These are phyloP conservation scores for Cephus pulcher DNA, from an alignment of 2,888 invertebrate genomes.

Conservation along the genomic window DNA sequence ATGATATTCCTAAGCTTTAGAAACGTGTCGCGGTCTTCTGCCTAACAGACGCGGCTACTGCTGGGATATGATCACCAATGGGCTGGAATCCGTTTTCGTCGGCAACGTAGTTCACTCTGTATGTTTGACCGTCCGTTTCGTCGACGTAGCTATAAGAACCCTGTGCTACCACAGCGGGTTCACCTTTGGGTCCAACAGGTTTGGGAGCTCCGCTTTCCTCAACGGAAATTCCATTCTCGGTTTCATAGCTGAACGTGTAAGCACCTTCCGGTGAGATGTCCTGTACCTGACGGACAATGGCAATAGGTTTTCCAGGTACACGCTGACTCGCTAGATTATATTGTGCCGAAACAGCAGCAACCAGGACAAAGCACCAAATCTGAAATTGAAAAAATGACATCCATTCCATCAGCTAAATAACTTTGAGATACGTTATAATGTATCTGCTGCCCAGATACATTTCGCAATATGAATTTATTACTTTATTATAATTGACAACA, in stretches of 20 bases:
- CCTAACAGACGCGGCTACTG: constrained; percentile 19
- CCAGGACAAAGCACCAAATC: constrained; percentile 28
- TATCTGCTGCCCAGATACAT: background rate
- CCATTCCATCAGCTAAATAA: background rate
- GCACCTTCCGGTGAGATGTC: constrained; percentile 32
- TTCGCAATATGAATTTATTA: background rate
- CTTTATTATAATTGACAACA: background rate
- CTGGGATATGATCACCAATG: constrained; percentile 35
- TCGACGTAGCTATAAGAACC: constrained; percentile 25
- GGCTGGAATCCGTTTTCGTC: constrained; percentile 38
- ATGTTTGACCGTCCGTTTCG: constrained; percentile 19
- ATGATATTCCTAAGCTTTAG: background rate
- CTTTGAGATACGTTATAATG: background rate
- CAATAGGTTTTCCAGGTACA: constrained; percentile 11
- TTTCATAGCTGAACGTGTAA: constrained; percentile 30
- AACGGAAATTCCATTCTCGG: constrained; percentile 31
- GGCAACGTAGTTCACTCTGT: constrained; percentile 25
- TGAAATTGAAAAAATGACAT: background rate
- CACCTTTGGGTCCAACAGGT: constrained; percentile 21
- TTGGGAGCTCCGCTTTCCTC: constrained; percentile 27
- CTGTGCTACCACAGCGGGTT: constrained; percentile 15
- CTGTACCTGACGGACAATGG: constrained; percentile 31
- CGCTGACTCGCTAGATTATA: background rate
- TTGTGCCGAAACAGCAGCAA: constrained; percentile 29
- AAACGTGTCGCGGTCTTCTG: background rate